These are phyloP conservation scores for Pantelozetes paolii DNA, from an alignment of 2,888 invertebrate genomes.

Conservation along the genomic window DNA sequence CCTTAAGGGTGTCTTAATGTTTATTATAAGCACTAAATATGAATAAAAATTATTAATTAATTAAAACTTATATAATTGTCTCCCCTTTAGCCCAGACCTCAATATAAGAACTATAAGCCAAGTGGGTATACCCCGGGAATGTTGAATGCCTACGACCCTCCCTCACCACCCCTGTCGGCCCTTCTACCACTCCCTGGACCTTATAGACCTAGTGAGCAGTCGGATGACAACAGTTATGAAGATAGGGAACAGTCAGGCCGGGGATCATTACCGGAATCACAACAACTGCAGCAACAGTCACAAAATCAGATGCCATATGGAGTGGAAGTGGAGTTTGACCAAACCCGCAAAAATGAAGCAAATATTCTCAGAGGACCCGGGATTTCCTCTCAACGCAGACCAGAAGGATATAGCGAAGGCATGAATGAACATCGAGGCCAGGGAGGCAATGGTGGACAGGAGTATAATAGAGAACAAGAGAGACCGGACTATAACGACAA, in stretches of 20 bases:
- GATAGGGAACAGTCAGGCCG: not conserved
- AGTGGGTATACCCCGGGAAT: conserved; percentile 3
- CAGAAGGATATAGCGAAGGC: not conserved
- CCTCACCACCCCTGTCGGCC: conserved; percentile 36
- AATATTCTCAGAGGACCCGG: conserved; percentile 1
- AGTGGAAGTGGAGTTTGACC: conserved; percentile 31
- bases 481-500: not conserved
- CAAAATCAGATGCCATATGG: not conserved
- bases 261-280: not conserved
- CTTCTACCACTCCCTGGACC: conserved; percentile 30
- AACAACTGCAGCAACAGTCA: conserved; percentile 23
- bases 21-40: no score
- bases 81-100: conserved; percentile 15
- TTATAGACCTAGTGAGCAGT: no score
- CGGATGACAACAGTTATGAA: not conserved
- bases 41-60: not conserved
- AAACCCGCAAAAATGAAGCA: conserved; percentile 5
- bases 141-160: conserved; percentile 33
- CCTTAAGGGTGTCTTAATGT: no score
- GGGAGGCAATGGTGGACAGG: not conserved
- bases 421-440: not conserved
- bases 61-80: not conserved
- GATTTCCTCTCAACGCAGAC: not conserved
- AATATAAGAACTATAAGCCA: conserved; percentile 15
- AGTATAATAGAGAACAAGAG: not conserved